Evolutionary conservation across 2,113 vertebrate species (phyloP).

Genomic region (Takifugu flavidus): DNA sequence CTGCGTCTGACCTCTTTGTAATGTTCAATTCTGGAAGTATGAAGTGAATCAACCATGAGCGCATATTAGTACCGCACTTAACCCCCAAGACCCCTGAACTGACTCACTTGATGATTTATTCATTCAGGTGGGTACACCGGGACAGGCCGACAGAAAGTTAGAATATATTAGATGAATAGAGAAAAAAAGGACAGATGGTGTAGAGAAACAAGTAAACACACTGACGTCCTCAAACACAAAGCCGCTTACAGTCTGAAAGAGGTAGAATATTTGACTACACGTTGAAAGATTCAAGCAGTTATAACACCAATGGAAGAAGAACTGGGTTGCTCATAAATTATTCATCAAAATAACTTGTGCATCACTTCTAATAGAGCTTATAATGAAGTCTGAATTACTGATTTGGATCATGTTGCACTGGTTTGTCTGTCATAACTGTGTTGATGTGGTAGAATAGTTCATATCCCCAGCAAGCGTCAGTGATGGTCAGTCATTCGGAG

Average conservation of each 20-base stretch:
- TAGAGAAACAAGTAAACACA: conserved; percentile 6
- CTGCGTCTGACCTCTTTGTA: neutral
- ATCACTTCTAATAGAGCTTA: no score
- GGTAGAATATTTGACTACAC: neutral
- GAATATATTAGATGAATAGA: conserved; percentile 1
- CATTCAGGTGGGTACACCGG: conserved; percentile 21
- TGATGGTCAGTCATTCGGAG: no score
- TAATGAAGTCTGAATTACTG: no score
- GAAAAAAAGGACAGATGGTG: conserved; percentile 1
- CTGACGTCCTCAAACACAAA: neutral
- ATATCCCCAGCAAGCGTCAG: no score
- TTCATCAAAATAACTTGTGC: no score
- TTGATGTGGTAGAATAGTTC: no score
- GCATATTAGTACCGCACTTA: conserved; percentile 43
- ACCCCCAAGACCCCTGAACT: conserved; percentile 40
- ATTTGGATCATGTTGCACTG: no score
- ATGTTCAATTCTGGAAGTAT: conserved; percentile 34
- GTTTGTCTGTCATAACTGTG: no score
- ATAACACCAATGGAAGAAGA: neutral
- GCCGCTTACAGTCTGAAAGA: neutral
- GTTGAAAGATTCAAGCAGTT: neutral
- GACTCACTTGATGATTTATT: conserved; percentile 44
- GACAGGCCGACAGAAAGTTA: neutral
- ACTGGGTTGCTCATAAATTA: no score
- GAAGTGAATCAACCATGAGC: conserved; percentile 24